These are phyloP conservation scores for Frieseomelitta varia DNA, from an alignment of 1,140 invertebrate species.

Conservation along the genomic window DNA sequence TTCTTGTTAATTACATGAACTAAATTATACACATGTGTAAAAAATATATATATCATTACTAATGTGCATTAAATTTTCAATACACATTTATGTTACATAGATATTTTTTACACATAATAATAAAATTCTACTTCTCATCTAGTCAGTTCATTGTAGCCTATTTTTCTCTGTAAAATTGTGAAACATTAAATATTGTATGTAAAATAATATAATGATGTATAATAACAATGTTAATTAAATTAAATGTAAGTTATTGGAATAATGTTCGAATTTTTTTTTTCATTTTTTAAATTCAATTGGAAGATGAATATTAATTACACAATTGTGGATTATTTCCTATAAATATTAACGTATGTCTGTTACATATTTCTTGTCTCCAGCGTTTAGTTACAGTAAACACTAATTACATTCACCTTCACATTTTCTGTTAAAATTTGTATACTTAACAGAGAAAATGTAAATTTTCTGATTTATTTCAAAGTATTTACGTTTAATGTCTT, in stretches of 20 bases:
- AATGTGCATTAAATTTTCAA: conserved; percentile 15
- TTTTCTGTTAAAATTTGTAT: conserved; percentile 30
- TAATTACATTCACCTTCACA: conserved; percentile 1
- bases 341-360: conserved; percentile 41
- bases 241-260: conserved; percentile 20
- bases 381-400: conserved; percentile 41
- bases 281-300: conserved; percentile 10
- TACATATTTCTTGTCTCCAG: conserved; percentile 76
- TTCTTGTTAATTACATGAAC: neutral
- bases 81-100: neutral
- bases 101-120: neutral
- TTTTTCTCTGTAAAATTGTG: neutral
- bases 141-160: conserved; percentile 30
- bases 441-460: conserved; percentile 7
- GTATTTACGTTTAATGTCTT: neutral
- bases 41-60: conserved; percentile 1
- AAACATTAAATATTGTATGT: conserved; percentile 26
- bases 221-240: conserved; percentile 6
- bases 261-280: conserved; percentile 33
- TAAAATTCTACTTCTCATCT: conserved; percentile 21
- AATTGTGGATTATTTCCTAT: neutral
- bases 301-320: neutral
- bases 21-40: conserved; percentile 16
- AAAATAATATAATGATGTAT: conserved; percentile 22
- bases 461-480: conserved; percentile 1